Base-by-base conservation (phyloP, 92 coral and sea anemone species). In the Bergia puertoricense region DNA sequence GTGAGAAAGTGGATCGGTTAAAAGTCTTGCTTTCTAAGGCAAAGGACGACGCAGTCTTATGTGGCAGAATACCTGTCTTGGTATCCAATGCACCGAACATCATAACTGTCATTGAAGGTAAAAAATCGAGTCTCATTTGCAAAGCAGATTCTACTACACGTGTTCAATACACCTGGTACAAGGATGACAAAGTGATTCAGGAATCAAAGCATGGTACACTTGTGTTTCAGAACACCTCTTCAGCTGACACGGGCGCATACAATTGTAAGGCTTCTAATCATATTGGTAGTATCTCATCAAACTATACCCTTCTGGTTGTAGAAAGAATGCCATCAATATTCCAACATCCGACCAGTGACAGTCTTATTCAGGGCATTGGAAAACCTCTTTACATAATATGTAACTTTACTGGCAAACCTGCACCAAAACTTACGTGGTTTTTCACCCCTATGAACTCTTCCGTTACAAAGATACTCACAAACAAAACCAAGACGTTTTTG, bases 321-420 rank as follows among this genome's bases (percentile, higher is more conserved):
- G 89, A 91, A 46, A 89, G 88, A 69, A 86, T 86, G 78, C 95
- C 95, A 20, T 50, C 8, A 40, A 91, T 93, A 22, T 85, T 89
- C 9, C 79, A 77, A 13, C 93, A 93, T 9, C 93, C 95, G 72
- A 51, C 68, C 18, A 30, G 83, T 73, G 79, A 88, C 15, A 86
- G 57, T 36, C 85, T 89, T 18, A 54, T 85, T 13, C 41, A 68
- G 54, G 85, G 76, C 39, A 69, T 81, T 81, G 89, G 85, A 51
- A 82, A 39, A n/a, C 92, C 89, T 1, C 91, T 82, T 16, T 75
- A 54, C 74, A 86, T 93, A 23, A 54, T 46, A 42, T 93, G 95
- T 85, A 93, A 93, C 65, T 92, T 88, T 36, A 93, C 95, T 15
- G 95, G 90, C 41, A 73, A 80, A 30, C 95, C 95, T 41, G 7